Evolutionary conservation across 2,888 invertebrate species (phyloP), one percentile per base, ranked within the genome.

Genomic region (Lottia gigantea): DNA sequence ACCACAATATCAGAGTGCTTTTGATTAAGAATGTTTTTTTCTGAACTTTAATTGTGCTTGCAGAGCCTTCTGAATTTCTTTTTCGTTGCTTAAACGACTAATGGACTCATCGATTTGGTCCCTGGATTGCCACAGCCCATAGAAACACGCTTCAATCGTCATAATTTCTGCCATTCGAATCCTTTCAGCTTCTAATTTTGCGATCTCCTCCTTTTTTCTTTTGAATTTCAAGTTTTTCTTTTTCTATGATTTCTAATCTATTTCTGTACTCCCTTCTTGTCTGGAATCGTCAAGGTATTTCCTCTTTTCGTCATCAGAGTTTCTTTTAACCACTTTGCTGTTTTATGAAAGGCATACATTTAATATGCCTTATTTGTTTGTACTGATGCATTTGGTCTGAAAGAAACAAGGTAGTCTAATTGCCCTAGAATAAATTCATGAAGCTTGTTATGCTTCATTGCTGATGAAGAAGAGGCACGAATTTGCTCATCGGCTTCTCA

Each of bases 291-390:
- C 65, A 23, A 69, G 6, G n/a, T 67, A 19, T 15, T 55, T 62
- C 8, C 47, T 46, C 25, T 26, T 46, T 23, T 67, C 62, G 12
- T 46, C 26, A 26, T 45, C 55, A 46, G 63, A 1, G 62, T 69
- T 16, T n/a, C 19, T 8, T 2, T 14, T 14, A 75, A 26, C 73
- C 70, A 70, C 7, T 12, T 46, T 23, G 62, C 1, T 1, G 72
- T 72, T 55, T 64, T 69, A 25, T 72, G 70, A 8, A 70, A 26
- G 15, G 70, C 46, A 40, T 65, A 70, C 25, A 70, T 62, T 25
- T 70, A 15, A 14, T 66, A 62, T 4, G 67, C 65, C 46, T 72
- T 70, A 64, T 72, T 72, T 7, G 72, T 66, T 2, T 67, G 70
- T 1, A 63, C 26, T 1, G 66, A 65, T 1, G 72, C 70, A 67